These are phyloP conservation scores for Apantesis nais DNA, from an alignment of 2,888 invertebrate species.

Conservation along the genomic window DNA sequence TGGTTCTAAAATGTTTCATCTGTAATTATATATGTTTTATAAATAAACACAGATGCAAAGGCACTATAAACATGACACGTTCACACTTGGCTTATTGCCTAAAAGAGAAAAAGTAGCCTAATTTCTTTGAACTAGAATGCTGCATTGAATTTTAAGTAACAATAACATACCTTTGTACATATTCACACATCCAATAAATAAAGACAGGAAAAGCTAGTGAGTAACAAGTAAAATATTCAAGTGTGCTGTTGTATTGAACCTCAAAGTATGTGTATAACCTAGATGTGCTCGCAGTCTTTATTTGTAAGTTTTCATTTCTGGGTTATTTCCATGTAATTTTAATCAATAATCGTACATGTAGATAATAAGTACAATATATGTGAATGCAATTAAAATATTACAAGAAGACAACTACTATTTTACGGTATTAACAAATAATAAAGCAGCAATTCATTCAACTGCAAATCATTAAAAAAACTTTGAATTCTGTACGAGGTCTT, in stretches of 20 bases:
- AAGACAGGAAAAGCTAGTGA: constrained; percentile 12
- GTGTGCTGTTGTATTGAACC: background rate
- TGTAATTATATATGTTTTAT: background rate
- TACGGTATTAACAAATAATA: too few species aligned
- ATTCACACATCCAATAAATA: constrained; percentile 12
- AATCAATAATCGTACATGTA: too few species aligned
- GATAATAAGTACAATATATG: too few species aligned
- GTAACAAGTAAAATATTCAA: background rate
- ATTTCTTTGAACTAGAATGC: background rate
- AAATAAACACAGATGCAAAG: background rate
- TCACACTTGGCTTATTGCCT: constrained; percentile 15
- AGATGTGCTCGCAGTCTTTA: background rate
- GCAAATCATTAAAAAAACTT: too few species aligned
- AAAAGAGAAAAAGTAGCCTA: constrained; percentile 10
- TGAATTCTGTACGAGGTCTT: too few species aligned
- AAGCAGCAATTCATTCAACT: too few species aligned
- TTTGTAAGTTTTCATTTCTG: background rate
- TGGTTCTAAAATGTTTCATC: background rate
- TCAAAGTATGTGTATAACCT: background rate
- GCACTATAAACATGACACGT: background rate
- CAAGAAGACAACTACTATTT: too few species aligned
- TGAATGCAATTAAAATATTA: too few species aligned
- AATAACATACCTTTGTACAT: constrained; percentile 3
- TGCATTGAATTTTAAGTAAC: constrained; percentile 12
- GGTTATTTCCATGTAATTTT: background rate